phyloP scores from a whole-genome alignment of 2,888 invertebrate species.

The Callimorpha dominula region DNA sequence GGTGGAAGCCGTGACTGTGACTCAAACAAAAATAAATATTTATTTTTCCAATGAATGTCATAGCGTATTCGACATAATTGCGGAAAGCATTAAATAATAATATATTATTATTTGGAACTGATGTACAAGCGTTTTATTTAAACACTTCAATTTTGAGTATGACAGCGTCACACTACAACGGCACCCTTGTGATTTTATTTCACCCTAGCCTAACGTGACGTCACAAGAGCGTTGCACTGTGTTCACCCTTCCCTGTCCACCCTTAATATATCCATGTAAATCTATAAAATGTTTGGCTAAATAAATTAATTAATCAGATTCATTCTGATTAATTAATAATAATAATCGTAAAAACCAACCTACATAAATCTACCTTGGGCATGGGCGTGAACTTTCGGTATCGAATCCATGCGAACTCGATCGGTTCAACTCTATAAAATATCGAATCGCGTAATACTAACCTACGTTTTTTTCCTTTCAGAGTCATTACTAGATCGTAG shows the following conservation, averaged over 20 bases:
- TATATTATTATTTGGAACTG: conserved; percentile 70
- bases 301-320: too few relatives aligned
- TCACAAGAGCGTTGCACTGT: background rate
- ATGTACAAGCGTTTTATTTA: conserved; percentile 46
- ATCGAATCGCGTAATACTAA: too few relatives aligned
- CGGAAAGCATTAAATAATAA: conserved; percentile 68
- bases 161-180: background rate
- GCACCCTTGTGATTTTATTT: conserved; percentile 1
- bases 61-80: conserved; percentile 66
- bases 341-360: too few relatives aligned
- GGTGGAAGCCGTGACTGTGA: conserved; percentile 76
- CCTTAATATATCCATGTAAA: background rate
- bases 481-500: too few relatives aligned
- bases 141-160: background rate
- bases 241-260: background rate
- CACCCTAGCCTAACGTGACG: background rate
- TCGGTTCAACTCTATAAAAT: too few relatives aligned
- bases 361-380: too few relatives aligned
- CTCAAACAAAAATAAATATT: conserved; percentile 67
- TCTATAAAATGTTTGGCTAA: too few relatives aligned
- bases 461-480: too few relatives aligned
- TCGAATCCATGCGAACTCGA: too few relatives aligned
- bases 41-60: conserved; percentile 80
- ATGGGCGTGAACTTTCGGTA: too few relatives aligned
- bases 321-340: too few relatives aligned